A percentile compares a stretch with the other conserved stretches of the same genome.
Conservation (phyloP, 2,797 vertebrate species). For the Cirrhinus mrigala region DNA sequence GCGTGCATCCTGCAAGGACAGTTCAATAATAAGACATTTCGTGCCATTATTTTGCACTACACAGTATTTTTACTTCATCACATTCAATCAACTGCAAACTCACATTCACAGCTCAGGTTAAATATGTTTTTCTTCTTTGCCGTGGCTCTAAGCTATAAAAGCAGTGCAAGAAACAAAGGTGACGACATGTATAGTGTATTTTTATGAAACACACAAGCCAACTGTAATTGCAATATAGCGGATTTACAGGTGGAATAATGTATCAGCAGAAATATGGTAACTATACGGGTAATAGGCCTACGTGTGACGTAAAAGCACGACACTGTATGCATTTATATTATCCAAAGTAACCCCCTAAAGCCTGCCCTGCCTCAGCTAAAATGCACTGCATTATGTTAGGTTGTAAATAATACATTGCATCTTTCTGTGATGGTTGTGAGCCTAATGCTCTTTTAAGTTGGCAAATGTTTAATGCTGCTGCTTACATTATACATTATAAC, state of each 20-base stretch:
- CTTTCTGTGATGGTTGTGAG: not conserved
- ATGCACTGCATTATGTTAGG: not conserved
- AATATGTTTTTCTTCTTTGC: not conserved
- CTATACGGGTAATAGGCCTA: not conserved
- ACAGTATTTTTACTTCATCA: not conserved
- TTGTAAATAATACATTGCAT: slow-evolving; percentile 10
- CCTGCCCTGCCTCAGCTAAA: slow-evolving; percentile 7
- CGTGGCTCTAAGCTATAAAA: not conserved
- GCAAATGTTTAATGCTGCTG: not conserved
- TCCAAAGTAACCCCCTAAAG: slow-evolving; percentile 1
- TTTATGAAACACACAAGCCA: not conserved
- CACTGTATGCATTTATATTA: slow-evolving; percentile 15
- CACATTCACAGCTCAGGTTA: not conserved
- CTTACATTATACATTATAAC: slow-evolving; percentile 11
- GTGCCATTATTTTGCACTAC: not conserved
- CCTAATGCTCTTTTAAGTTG: not conserved
- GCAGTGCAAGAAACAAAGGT: not conserved
- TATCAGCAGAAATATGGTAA: not conserved
- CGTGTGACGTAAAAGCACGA: not conserved
- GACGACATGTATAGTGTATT: not conserved
- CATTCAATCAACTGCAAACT: not conserved
- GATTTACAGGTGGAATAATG: not conserved
- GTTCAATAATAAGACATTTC: not conserved
- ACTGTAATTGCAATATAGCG: not conserved
- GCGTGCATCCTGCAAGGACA: not conserved